Conservation (phyloP, 2,888 invertebrate species). For the Orthosia gothica region DNA sequence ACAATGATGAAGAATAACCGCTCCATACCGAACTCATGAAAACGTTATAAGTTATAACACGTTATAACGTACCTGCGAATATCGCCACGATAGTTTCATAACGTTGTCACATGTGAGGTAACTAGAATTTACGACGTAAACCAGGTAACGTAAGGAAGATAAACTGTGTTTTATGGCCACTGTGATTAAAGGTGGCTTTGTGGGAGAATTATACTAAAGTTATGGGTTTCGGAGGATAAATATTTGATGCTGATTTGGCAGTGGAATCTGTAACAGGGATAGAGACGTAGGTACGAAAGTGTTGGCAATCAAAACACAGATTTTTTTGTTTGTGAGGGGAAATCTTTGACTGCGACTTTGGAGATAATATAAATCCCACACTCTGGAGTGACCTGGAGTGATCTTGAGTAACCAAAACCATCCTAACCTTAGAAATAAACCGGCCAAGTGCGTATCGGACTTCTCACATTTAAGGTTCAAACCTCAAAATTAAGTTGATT, state of each 20-base stretch:
- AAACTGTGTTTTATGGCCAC: constrained; percentile 52
- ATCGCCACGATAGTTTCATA: constrained; percentile 46
- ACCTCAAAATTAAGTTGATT: too few relatives aligned
- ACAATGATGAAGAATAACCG: constrained; percentile 11
- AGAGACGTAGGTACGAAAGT: not conserved
- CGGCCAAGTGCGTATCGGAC: too few relatives aligned
- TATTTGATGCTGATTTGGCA: not conserved
- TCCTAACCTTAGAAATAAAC: too few relatives aligned
- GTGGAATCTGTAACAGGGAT: not conserved
- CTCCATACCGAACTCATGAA: not conserved
- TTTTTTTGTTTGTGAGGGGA: too few relatives aligned
- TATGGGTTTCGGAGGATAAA: not conserved
- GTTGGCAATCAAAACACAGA: not conserved
- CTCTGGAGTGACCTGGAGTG: too few relatives aligned
- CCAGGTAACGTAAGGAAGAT: constrained; percentile 51
- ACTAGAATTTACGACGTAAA: constrained; percentile 52
- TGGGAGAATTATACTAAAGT: constrained; percentile 26
- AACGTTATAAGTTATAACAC: constrained; percentile 18
- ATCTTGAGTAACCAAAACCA: too few relatives aligned
- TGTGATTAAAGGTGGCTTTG: constrained; percentile 46
- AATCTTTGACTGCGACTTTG: too few relatives aligned
- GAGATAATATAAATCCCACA: too few relatives aligned
- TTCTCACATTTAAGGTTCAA: too few relatives aligned
- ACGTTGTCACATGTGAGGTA: constrained; percentile 46
- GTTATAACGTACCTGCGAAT: constrained; percentile 19